phyloP scores from a whole-genome alignment of 2,888 invertebrate species.

The Epsilonema sp. region DNA sequence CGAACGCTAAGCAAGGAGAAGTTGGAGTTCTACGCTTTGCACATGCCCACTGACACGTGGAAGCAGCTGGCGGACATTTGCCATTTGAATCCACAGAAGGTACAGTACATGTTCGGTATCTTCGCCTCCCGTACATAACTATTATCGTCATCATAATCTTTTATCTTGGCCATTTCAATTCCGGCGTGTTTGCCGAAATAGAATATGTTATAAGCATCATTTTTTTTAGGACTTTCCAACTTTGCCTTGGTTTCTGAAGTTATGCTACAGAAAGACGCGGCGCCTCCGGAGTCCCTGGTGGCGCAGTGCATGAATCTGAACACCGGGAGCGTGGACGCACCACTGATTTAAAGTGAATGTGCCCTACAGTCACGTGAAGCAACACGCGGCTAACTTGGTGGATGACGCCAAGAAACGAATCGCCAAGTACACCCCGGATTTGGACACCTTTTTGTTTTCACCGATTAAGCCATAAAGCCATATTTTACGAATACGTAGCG shows the following conservation, averaged over 20 bases:
- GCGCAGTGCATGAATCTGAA: constrained; percentile 19
- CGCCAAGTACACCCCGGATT: constrained; percentile 19
- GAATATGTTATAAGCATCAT: no score
- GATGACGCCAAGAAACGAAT: constrained; percentile 25
- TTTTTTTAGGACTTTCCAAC: constrained; percentile 29
- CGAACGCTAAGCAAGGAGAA: constrained; percentile 22
- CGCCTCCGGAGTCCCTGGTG: constrained; percentile 24
- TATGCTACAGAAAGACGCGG: constrained; percentile 24
- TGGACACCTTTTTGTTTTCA: constrained; percentile 29
- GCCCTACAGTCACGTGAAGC: constrained; percentile 16
- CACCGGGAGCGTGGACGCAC: constrained; percentile 25
- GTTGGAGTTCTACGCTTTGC: constrained; percentile 29
- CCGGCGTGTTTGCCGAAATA: no score
- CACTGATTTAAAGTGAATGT: constrained; percentile 23
- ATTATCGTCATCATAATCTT: no score
- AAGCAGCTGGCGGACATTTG: constrained; percentile 29
- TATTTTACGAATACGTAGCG: no score
- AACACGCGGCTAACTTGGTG: constrained; percentile 14
- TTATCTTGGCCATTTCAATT: no score
- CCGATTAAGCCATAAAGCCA: no score
- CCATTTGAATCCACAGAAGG: constrained; percentile 28
- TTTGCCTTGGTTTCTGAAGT: constrained; percentile 30
- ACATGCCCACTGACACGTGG: constrained; percentile 30
- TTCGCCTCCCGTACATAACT: no score
- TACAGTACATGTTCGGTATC: no score